Evolutionary conservation across 2,113 vertebrate species (phyloP), one percentile per base, ranked within the genome.

Genomic region (Hydrolagus affinis): DNA sequence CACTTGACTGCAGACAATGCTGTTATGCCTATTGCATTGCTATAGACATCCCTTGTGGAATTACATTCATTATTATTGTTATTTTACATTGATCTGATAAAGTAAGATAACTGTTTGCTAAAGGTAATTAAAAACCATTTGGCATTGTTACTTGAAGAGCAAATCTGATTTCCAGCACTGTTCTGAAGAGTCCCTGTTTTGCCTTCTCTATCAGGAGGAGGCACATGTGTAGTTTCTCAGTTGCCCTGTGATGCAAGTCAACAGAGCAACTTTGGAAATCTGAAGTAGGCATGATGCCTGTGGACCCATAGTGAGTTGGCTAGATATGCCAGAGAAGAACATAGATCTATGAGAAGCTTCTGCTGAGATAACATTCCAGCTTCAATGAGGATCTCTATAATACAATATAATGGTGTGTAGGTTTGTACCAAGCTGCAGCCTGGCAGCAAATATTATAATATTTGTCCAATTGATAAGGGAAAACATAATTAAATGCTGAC

Each of bases 71-170:
- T 30, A 11, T 68, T 32, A n/a, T 4, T 66, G 60, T 68, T 17
- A 68, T 83, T 14, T 9, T 83, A 21, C 23, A 83, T 30, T 83
- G 66, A 83, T 30, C 78, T 32, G 78, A 78, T 66, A 62, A 83
- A 80, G 21, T 19, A 59, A 64, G n/a, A 83, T 44, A 44, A 6
- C 44, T 44, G 44, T 44, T 44, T 44, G 44, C 44, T 44, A 83
- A 15, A 83, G 78, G 62, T 68, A 28, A 68, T 21, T 68, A 28
- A 83, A 83, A 83, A 32, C 23, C 14, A 32, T 83, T 66, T 83
- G 7, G 8, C 30, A 21, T 30, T 83, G 62, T 25, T 0, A 19
- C 66, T 19, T 64, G 28, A 83, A 4, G 8, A 83, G 9, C 57
- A 62, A 32, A 75, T 21, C n/a, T 77, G 32, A 28, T 83, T 17